Percentiles rank a stretch among this genome's conserved stretches.
These are phyloP conservation scores for Ptilorrhoa leucosticta DNA, from an alignment of 2,113 vertebrate genomes.

Conservation along the genomic window DNA sequence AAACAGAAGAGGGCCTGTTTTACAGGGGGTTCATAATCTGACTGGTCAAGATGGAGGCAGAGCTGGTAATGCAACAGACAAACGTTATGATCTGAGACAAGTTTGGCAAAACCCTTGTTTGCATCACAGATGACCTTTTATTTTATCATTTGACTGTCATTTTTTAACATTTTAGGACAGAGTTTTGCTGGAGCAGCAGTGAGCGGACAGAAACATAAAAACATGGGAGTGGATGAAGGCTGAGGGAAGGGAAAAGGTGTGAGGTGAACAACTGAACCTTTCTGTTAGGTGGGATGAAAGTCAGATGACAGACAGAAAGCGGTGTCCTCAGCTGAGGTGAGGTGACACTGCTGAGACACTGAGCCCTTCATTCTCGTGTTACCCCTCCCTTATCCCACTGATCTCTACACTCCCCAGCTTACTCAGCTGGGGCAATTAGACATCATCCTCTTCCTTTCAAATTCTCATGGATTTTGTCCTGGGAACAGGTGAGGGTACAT, in stretches of 20 bases:
- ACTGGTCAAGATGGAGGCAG: background rate
- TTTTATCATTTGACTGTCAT: background rate
- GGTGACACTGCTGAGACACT: background rate
- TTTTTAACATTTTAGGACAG: background rate
- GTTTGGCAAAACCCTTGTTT: background rate
- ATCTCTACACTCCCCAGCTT: fast-evolving
- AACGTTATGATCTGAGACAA: background rate
- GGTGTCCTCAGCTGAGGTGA: background rate
- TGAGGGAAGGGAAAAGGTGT: background rate
- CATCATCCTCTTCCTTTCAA: background rate
- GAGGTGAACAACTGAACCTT: background rate
- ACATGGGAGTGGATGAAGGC: background rate
- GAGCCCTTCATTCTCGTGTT: background rate
- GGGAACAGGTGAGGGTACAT: background rate
- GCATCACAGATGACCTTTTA: conserved; percentile 3
- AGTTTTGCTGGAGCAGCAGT: background rate
- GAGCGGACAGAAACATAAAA: background rate
- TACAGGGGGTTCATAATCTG: background rate
- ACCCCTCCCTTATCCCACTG: background rate
- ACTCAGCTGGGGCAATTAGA: background rate
- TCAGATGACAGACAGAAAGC: background rate
- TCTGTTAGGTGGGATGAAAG: background rate
- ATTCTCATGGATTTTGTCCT: background rate
- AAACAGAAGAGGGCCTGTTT: background rate
- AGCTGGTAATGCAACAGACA: background rate